phyloP scores from a whole-genome alignment of 2,797 vertebrate genomes.

The Numenius phaeopus region DNA sequence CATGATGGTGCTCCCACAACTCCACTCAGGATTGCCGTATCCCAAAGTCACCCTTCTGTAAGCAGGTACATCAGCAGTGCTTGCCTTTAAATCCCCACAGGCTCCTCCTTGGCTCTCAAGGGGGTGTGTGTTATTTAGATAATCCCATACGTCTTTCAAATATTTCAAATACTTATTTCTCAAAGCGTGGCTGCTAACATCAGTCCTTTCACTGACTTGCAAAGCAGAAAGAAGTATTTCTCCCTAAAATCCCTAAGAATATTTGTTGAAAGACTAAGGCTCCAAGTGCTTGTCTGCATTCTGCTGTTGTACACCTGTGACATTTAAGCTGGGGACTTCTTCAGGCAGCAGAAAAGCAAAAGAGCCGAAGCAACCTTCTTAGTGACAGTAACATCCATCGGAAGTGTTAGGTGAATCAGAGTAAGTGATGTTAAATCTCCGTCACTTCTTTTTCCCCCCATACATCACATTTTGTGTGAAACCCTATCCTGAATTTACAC shows the following conservation, averaged over 20 bases:
- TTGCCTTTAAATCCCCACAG: rapidly evolving
- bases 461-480: not conserved
- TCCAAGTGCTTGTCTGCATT: not conserved
- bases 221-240: not conserved
- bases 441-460: not conserved
- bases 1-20: not conserved
- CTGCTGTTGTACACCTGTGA: not conserved
- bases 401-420: not conserved
- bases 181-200: not conserved
- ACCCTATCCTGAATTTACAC: not conserved
- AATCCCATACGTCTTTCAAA: not conserved
- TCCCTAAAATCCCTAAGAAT: not conserved
- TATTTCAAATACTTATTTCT: not conserved
- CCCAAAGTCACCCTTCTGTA: not conserved
- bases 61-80: not conserved
- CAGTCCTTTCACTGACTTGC: not conserved
- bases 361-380: not conserved
- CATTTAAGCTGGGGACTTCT: not conserved
- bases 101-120: not conserved
- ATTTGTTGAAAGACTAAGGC: not conserved
- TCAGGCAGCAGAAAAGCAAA: not conserved
- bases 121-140: not conserved
- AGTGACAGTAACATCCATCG: conserved; percentile 12
- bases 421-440: not conserved
- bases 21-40: not conserved